Base-by-base conservation (phyloP, 92 coral and sea anemone genomes). In the Porites evermanni region DNA sequence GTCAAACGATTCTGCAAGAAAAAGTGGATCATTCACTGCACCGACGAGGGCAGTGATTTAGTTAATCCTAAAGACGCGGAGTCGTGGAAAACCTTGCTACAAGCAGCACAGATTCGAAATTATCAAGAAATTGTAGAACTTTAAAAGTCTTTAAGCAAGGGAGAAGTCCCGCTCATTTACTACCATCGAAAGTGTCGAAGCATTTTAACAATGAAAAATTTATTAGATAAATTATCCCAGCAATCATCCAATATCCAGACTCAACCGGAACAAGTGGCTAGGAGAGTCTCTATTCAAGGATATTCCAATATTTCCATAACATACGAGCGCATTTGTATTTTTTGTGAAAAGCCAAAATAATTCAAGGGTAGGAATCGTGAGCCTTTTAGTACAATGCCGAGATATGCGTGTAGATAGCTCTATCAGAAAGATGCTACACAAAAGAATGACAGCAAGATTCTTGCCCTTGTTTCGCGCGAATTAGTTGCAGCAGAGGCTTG, bases 181-280 rank as follows among this genome's bases (percentile, higher is more conserved):
- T 86, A 64, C n/a, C n/a, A n/a, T n/a, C n/a, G n/a, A n/a, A n/a
- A n/a, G n/a, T n/a, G n/a, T n/a, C n/a, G n/a, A n/a, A 86, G 90
- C 68, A 7, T 86, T 61, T 90, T 90, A 47, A 90, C 93, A 69
- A 86, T 91, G 93, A 86, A 91, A 78, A 91, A 87, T 72, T 72
- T 81, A 58, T 78, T 87, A 82, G 91, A 91, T 52, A 87, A 78
- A 69, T 74, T 77, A 32, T 32, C 38, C 61, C 84, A 70, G 85
- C 74, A 89, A 84, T 32, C 53, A 66, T 29, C 66, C 24, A 64
- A 67, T 26, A 51, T 78, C 60, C 61, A 86, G 53, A 73, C 77
- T 56, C 26, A 86, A 11, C 84, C 53, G 23, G 82, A 75, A 58
- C 61, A 51, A 74, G 60, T 53, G 71, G 64, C n/a, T 78, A 74